These are phyloP conservation scores for Cheilosia urbana DNA, from an alignment of 2,888 invertebrate genomes.

Conservation along the genomic window DNA sequence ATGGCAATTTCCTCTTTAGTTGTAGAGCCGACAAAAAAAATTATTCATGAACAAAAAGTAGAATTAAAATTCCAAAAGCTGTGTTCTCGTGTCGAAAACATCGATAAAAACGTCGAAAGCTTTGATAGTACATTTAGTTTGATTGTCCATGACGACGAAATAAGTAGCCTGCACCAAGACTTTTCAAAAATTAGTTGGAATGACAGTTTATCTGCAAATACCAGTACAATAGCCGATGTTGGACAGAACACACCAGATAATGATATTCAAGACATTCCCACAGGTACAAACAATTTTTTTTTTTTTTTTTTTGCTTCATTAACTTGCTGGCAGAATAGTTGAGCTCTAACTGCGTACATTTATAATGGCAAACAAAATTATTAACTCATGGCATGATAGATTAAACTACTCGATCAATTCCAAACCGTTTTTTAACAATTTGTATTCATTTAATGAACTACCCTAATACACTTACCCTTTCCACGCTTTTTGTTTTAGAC, in stretches of 20 bases:
- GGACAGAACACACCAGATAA: conserved; percentile 83
- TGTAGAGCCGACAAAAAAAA: not conserved
- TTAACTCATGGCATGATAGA: conserved; percentile 64
- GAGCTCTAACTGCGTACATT: conserved; percentile 82
- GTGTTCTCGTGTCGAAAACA: conserved; percentile 80
- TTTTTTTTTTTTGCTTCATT: not conserved
- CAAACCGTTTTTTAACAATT: conserved; percentile 34
- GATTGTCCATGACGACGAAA: conserved; percentile 82
- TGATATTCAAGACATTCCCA: conserved; percentile 82
- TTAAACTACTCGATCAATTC: conserved; percentile 29
- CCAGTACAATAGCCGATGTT: conserved; percentile 82
- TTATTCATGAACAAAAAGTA: conserved; percentile 78
- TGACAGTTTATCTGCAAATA: conserved; percentile 82
- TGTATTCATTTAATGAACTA: conserved; percentile 75
- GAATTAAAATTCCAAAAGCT: conserved; percentile 83
- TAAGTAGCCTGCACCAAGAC: conserved; percentile 83
- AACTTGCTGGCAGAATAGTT: conserved; percentile 77
- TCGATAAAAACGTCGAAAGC: conserved; percentile 78
- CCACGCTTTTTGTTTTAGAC: conserved; percentile 83
- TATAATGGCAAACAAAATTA: conserved; percentile 2
- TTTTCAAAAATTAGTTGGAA: conserved; percentile 84
- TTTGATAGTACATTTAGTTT: conserved; percentile 82
- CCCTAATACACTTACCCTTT: conserved; percentile 82
- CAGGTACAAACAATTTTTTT: conserved; percentile 79
- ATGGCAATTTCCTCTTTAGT: conserved; percentile 19